Evolutionary conservation across 2,113 vertebrate species (phyloP).

Genomic region (Phyllostomus discolor): DNA sequence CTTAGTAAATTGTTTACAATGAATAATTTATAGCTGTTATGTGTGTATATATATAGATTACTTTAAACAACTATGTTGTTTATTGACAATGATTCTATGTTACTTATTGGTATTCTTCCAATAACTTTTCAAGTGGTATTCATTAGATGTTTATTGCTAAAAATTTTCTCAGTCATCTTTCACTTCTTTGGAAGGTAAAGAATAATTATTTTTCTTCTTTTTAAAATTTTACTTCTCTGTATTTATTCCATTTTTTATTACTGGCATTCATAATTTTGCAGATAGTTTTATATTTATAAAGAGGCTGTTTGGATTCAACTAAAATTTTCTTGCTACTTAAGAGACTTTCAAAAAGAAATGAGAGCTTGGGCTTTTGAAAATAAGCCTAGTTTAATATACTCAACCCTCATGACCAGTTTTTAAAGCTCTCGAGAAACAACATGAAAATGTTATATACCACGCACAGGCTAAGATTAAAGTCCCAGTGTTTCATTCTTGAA

Average conservation of each 20-base stretch:
- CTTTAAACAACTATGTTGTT: background rate
- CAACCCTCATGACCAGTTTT: background rate
- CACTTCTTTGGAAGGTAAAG: background rate
- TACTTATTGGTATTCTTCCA: background rate
- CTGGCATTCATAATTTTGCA: conserved; percentile 31
- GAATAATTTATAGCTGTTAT: background rate
- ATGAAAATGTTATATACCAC: background rate
- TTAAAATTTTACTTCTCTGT: background rate
- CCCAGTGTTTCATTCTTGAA: background rate
- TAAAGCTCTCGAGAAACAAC: background rate
- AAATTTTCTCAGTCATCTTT: conserved; percentile 39
- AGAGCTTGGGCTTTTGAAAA: conserved; percentile 4
- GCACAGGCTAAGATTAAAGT: background rate
- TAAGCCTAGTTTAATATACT: conserved; percentile 2
- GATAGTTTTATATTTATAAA: conserved; percentile 33
- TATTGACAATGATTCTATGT: background rate
- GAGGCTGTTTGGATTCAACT: background rate
- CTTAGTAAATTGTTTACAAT: background rate
- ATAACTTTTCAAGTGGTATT: conserved; percentile 4
- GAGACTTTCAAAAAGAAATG: conserved; percentile 47
- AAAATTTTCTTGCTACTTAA: conserved; percentile 45
- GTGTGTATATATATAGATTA: background rate
- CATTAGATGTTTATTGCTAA: conserved; percentile 18
- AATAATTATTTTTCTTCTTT: conserved; percentile 27
- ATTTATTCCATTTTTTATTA: background rate